Conservation (phyloP, 92 coral and sea anemone species). For the Porites evermanni region DNA sequence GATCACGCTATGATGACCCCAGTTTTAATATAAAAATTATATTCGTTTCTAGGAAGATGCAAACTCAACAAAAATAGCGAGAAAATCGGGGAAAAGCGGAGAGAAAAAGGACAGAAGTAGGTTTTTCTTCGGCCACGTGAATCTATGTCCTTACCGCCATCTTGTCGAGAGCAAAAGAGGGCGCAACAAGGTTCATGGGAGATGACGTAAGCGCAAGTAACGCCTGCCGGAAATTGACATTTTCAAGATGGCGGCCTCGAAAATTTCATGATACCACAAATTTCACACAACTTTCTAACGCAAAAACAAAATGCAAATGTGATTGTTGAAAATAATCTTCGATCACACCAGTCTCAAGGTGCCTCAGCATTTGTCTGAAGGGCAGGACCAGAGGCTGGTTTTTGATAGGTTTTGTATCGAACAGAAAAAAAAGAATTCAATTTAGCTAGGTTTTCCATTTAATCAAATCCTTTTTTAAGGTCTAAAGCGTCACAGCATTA, state of each 20-base stretch:
- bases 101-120: background rate
- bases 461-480: too few species aligned
- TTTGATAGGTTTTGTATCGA: too few species aligned
- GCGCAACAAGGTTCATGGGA: slow-evolving; percentile 35
- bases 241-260: background rate
- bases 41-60: background rate
- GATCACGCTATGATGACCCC: background rate
- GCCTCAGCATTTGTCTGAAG: too few species aligned
- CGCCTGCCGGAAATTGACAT: slow-evolving; percentile 30
- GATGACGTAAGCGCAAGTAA: slow-evolving; percentile 24
- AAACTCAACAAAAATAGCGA: background rate
- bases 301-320: too few species aligned
- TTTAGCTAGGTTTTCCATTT: too few species aligned
- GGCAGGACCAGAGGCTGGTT: too few species aligned
- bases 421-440: too few species aligned
- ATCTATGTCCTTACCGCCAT: slow-evolving; percentile 36
- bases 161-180: slow-evolving; percentile 33
- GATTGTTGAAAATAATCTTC: too few species aligned
- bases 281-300: background rate
- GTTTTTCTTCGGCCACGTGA: slow-evolving; percentile 55
- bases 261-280: background rate
- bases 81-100: background rate
- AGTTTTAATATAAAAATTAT: background rate
- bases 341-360: too few species aligned
- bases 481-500: too few species aligned